Evolutionary conservation across 2,113 vertebrate species (phyloP), one percentile per base, ranked within the genome.

Genomic region (Hippolais icterina): DNA sequence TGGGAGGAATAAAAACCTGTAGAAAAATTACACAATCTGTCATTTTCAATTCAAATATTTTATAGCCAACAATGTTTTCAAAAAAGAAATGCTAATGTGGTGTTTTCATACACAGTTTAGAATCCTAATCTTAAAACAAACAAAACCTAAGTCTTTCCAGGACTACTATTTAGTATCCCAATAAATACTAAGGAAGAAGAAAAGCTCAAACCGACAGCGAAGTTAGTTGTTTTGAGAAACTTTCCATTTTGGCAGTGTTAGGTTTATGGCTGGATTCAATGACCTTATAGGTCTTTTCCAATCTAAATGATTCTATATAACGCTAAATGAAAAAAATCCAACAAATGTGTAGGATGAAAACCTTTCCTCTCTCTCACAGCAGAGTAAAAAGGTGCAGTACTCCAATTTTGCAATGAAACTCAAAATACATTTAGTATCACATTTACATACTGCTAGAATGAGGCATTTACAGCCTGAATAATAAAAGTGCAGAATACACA

Each of bases 241-340:
- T 31, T 87, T 70, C 17, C 7, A 25, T 79, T 87, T 41, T n/a
- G 41, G 29, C 24, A 79, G 4, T 41, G 24, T 41, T 63, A 54
- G 16, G 12, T 41, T 63, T 78, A 39, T 0, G 0, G 15, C 9
- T 63, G n/a, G 28, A 47, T 22, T 61, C 0, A 0, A 41, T 41
- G n/a, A 49, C 12, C 29, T n/a, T 41, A 47, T 3, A 60, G 33
- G 4, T 23, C 4, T 60, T 77, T 87, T 46, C 27, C 39, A 78
- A 37, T 2, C 5, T 15, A 52, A 82, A n/a, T 28, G 8, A 33
- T 33, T 56, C 14, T 31, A 4, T 31, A 4, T 33, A 63, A n/a
- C 6, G 29, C 23, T 71, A 41, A 71, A 50, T 19, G 19, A 84
- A 87, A 79, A 53, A 37, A 13, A 0, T 0, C 8, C 21, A 49